phyloP scores from a whole-genome alignment of 37 sponge, comb jelly and placozoan genomes.

The Cliona cf. orientalis region DNA sequence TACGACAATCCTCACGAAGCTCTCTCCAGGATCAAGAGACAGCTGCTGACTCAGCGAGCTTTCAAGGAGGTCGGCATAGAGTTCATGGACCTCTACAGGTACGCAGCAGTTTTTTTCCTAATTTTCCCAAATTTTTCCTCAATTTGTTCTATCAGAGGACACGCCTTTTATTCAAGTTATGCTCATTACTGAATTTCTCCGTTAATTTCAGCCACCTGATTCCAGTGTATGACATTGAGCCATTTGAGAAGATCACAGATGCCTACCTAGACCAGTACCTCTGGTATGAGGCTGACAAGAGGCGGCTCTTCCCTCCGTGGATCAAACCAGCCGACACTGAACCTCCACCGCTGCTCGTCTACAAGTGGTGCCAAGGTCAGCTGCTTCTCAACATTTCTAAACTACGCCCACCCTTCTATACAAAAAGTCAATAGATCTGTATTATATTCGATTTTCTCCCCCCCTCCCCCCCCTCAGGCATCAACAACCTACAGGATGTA shows the following conservation, averaged over 20 bases:
- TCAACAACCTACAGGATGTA: constrained; percentile 97
- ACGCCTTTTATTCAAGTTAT: not conserved
- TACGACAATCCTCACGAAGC: constrained; percentile 99
- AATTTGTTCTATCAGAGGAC: no score
- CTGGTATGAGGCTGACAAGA: constrained; percentile 99
- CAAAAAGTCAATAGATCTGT: not conserved
- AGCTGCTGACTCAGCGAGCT: constrained; percentile 95
- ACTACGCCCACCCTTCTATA: not conserved
- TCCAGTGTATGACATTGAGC: constrained; percentile 98
- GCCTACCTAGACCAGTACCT: constrained; percentile 99
- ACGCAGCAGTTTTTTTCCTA: no score
- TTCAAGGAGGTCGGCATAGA: constrained; percentile 99
- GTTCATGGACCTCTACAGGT: constrained; percentile 99
- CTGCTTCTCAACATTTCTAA: not conserved
- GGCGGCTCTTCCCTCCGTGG: constrained; percentile 98
- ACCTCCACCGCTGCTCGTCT: constrained; percentile 96
- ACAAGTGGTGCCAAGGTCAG: constrained; percentile 99
- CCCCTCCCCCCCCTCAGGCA: constrained; percentile 48
- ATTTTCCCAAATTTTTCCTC: no score
- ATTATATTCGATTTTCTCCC: not conserved
- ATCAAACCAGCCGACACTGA: constrained; percentile 99
- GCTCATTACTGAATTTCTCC: no score
- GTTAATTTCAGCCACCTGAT: constrained; percentile 79
- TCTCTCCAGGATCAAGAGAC: constrained; percentile 95
- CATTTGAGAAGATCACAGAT: constrained; percentile 99